Evolutionary conservation across 2,797 vertebrate genomes (phyloP).

Genomic region (Merluccius polli): DNA sequence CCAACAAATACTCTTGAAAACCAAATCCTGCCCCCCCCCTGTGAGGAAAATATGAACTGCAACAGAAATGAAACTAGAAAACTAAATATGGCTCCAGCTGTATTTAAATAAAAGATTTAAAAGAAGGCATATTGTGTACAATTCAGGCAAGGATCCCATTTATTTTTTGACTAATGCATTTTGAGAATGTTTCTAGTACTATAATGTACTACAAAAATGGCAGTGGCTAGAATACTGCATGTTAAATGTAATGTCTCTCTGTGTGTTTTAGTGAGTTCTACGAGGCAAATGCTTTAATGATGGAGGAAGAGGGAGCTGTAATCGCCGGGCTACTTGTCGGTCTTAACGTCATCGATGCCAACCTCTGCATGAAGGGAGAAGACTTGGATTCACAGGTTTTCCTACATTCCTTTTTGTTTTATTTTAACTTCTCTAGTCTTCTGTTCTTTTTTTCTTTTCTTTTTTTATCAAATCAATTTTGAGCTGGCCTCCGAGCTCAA

Average conservation of each 20-base stretch:
- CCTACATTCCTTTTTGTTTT: slow-evolving; percentile 2
- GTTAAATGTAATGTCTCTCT: not conserved
- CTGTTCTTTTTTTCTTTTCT: not conserved
- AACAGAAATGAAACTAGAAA: not conserved
- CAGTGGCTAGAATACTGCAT: not conserved
- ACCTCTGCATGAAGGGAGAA: slow-evolving; percentile 99
- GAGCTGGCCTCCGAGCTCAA: no score
- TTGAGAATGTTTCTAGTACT: not conserved
- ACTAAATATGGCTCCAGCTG: not conserved
- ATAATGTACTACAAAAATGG: not conserved
- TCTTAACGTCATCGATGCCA: slow-evolving; percentile 96
- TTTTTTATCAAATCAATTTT: not conserved
- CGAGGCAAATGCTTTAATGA: slow-evolving; percentile 94
- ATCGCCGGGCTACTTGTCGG: slow-evolving; percentile 95
- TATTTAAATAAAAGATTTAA: not conserved
- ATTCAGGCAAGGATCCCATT: not conserved
- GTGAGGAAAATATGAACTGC: not conserved
- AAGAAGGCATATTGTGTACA: not conserved
- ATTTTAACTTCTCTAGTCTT: not conserved
- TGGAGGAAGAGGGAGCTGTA: slow-evolving; percentile 98
- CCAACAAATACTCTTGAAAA: not conserved
- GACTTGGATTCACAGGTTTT: slow-evolving; percentile 95
- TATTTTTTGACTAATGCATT: not conserved
- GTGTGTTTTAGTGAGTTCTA: slow-evolving; percentile 84
- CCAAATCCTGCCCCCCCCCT: not conserved